Conservation (phyloP, 2,797 vertebrate species). For the Propithecus perrieri region DNA sequence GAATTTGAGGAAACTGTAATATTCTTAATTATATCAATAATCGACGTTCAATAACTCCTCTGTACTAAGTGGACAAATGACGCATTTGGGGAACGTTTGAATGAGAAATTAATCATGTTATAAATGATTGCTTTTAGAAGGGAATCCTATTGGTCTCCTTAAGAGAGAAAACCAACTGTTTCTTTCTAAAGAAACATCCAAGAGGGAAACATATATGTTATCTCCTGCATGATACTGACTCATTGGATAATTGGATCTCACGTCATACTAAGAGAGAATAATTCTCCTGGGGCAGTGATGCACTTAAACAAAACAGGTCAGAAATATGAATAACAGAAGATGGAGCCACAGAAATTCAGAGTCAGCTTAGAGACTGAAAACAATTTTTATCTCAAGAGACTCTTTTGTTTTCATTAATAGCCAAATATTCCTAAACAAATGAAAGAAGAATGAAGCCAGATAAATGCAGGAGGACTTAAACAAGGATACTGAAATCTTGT, state of each 20-base stretch:
- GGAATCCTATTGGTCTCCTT: background rate
- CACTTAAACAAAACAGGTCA: conserved; percentile 65
- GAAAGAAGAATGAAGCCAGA: conserved; percentile 29
- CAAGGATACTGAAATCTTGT: background rate
- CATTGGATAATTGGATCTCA: conserved; percentile 56
- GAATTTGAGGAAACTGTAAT: conserved; percentile 5
- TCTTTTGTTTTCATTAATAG: conserved; percentile 65
- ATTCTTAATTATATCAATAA: conserved; percentile 34
- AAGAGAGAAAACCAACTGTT: conserved; percentile 40
- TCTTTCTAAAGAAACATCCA: conserved; percentile 37
- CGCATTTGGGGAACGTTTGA: conserved; percentile 8
- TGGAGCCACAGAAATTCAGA: conserved; percentile 54
- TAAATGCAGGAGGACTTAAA: background rate
- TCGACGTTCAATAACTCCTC: conserved; percentile 28
- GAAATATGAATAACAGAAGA: conserved; percentile 55
- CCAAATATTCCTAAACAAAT: conserved; percentile 52
- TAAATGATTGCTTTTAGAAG: conserved; percentile 14
- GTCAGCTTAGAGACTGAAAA: conserved; percentile 56
- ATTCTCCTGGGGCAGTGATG: background rate
- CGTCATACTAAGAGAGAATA: conserved; percentile 41
- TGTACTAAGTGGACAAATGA: conserved; percentile 49
- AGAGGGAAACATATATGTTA: background rate
- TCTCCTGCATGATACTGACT: conserved; percentile 41
- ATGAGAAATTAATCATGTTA: conserved; percentile 45
- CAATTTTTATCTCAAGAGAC: conserved; percentile 43